phyloP scores from a whole-genome alignment of 2,797 vertebrate species.

The Jordanella pulchra region DNA sequence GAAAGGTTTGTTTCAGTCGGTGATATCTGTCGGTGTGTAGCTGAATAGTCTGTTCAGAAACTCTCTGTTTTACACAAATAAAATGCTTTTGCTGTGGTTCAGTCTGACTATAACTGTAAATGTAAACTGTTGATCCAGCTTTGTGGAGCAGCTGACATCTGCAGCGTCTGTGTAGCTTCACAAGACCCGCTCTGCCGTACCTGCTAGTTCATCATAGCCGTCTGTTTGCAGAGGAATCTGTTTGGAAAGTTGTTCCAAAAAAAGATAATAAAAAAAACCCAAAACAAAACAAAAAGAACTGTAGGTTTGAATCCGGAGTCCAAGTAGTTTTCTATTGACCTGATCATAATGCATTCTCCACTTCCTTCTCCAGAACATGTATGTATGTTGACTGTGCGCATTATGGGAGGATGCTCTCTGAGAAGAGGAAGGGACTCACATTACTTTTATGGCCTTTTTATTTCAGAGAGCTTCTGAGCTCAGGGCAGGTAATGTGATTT shows the following conservation, averaged over 20 bases:
- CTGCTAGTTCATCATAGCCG: constrained; percentile 46
- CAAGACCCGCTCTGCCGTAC: constrained; percentile 34
- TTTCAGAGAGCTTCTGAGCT: constrained; percentile 53
- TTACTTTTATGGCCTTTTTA: constrained; percentile 72
- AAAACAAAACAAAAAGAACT: not conserved
- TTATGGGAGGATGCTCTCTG: constrained; percentile 37
- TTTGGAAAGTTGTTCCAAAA: constrained; percentile 18
- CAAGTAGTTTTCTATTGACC: constrained; percentile 17
- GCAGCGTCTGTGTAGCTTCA: constrained; percentile 25
- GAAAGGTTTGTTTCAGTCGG: constrained; percentile 20
- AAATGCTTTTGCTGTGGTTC: constrained; percentile 25
- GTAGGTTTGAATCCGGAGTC: constrained; percentile 7
- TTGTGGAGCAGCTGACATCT: constrained; percentile 43
- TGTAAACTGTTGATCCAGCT: constrained; percentile 60
- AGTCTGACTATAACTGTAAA: constrained; percentile 49
- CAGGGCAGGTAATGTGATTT: constrained; percentile 67
- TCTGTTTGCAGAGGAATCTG: constrained; percentile 41
- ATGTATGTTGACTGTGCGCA: constrained; percentile 48
- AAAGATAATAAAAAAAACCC: not conserved
- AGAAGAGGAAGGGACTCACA: constrained; percentile 56
- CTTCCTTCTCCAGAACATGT: constrained; percentile 47
- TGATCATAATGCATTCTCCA: constrained; percentile 25
- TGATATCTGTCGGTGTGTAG: constrained; percentile 40
- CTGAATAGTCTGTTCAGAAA: constrained; percentile 53
- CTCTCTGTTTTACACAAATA: constrained; percentile 18